Evolutionary conservation across 1,140 invertebrate genomes (phyloP), one percentile per base, ranked within the genome.

Genomic region (Stratiolaelaps scimitus): DNA sequence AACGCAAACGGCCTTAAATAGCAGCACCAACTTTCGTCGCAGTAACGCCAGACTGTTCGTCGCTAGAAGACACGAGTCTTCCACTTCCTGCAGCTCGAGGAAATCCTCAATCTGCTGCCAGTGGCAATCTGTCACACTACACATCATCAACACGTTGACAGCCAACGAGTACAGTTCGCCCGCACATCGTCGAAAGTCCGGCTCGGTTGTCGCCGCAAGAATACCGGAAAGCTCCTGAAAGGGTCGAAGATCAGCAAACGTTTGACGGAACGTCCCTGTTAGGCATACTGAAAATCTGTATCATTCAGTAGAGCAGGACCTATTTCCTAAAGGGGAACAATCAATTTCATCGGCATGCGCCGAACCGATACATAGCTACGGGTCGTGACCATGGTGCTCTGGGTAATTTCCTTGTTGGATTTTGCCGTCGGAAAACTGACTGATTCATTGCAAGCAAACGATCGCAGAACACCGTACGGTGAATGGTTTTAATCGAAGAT

Each of bases 91-190:
- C 15, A 60, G 53, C 23, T 60, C 53, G 17, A 60, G 53, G 10
- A 60, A 60, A 23, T 60, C 53, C 34, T 60, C 53, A 15, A 60
- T 60, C 23, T 60, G 53, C 20, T 60, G 53, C 53, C 53, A 60
- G 23, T 60, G 53, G 34, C 53, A 26, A 23, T 60, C 53, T 13
- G 53, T 60, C 53, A 60, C 53, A 23, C 53, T 60, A 34, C 53
- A 60, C 53, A 60, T 60, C 53, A 60, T 60, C 26, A 60, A 34
- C n/a, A 60, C 26, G 23, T 60, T 60, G 53, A 60, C 53, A 1
- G 53, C 53, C 23, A 60, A 60, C 26, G 53, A 60, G 53, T 60
- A 60, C 4, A 60, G 53, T 26, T 60, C 53, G 4, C 15, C 53
- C 15, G 53, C 53, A 26, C 26, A 20, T 23, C 23, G 17, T 26